phyloP scores from a whole-genome alignment of 2,888 invertebrate species.

The Nasonia oneida region DNA sequence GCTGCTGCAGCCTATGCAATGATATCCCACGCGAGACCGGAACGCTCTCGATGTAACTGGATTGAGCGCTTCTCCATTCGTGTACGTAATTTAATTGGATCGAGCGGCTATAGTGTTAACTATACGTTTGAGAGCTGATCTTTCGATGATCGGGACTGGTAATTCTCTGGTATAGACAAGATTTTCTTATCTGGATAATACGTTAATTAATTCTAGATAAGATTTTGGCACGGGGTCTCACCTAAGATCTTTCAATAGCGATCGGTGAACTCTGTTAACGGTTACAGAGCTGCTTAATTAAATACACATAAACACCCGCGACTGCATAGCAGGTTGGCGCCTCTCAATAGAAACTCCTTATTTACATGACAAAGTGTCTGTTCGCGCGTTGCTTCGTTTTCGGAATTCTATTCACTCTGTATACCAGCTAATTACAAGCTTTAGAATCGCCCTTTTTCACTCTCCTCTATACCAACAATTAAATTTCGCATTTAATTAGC shows the following conservation, averaged over 20 bases:
- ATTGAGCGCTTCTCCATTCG: constrained; percentile 14
- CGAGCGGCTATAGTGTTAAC: neutral
- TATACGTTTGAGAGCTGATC: neutral
- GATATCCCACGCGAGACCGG: constrained; percentile 9
- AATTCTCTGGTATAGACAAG: too few relatives aligned
- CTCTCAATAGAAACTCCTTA: neutral
- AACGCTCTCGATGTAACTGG: constrained; percentile 41
- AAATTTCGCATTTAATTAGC: constrained; percentile 18
- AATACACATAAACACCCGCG: too few relatives aligned
- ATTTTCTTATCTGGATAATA: too few relatives aligned
- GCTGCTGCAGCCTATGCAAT: too few relatives aligned
- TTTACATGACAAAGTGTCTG: constrained; percentile 21
- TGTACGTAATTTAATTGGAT: constrained; percentile 8
- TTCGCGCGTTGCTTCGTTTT: neutral
- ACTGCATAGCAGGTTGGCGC: too few relatives aligned
- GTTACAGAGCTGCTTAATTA: too few relatives aligned
- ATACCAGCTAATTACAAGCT: neutral
- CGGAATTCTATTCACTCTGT: neutral
- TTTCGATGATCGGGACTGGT: neutral
- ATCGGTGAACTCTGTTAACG: too few relatives aligned
- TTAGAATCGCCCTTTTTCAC: neutral
- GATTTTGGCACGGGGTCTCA: too few relatives aligned
- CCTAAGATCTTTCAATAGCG: too few relatives aligned
- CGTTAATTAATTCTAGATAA: too few relatives aligned
- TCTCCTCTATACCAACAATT: neutral